Percentiles rank a stretch among this genome's conserved stretches.
These are phyloP conservation scores for Diorhabda elongata DNA, from an alignment of 1,140 invertebrate species.

Conservation along the genomic window DNA sequence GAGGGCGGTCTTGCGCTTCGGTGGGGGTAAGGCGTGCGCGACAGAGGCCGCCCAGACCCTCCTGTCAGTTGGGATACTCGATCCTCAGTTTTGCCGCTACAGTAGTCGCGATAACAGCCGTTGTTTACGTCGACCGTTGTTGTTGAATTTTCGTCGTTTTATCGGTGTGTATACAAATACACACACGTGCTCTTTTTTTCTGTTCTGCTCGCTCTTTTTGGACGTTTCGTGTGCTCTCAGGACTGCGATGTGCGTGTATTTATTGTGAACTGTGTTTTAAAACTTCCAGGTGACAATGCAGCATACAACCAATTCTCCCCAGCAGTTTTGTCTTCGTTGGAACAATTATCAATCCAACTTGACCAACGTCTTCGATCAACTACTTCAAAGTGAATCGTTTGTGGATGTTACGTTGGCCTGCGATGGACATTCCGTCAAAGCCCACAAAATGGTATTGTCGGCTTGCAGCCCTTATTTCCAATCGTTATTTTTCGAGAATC, in stretches of 20 bases:
- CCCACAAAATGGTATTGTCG: conserved; percentile 88
- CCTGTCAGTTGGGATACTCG: conserved; percentile 33
- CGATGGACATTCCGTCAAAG: conserved; percentile 85
- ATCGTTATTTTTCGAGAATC: conserved; percentile 84
- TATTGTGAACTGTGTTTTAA: conserved; percentile 26
- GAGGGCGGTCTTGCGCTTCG: conserved; percentile 32
- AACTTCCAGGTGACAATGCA: conserved; percentile 39
- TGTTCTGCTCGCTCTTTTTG: conserved; percentile 10
- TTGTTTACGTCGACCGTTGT: conserved; percentile 14
- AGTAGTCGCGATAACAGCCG: conserved; percentile 20
- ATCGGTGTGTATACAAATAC: conserved; percentile 6
- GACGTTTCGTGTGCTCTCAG: conserved; percentile 11
- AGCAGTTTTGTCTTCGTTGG: conserved; percentile 79
- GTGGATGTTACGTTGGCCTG: conserved; percentile 89
- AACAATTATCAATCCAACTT: conserved; percentile 92
- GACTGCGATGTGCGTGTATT: conserved; percentile 27
- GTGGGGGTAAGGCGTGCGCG: conserved; percentile 45
- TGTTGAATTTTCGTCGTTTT: conserved; percentile 10
- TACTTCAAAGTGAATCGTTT: conserved; percentile 85
- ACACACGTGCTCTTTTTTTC: conserved; percentile 28
- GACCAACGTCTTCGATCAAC: conserved; percentile 86
- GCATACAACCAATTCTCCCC: conserved; percentile 42
- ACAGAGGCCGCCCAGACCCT: conserved; percentile 42
- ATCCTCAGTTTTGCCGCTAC: conserved; percentile 20
- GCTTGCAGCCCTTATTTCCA: conserved; percentile 92